A percentile compares a stretch with the other conserved stretches of the same genome.
Conservation (phyloP, 2,888 invertebrate genomes). For the Erebia aethiops region DNA sequence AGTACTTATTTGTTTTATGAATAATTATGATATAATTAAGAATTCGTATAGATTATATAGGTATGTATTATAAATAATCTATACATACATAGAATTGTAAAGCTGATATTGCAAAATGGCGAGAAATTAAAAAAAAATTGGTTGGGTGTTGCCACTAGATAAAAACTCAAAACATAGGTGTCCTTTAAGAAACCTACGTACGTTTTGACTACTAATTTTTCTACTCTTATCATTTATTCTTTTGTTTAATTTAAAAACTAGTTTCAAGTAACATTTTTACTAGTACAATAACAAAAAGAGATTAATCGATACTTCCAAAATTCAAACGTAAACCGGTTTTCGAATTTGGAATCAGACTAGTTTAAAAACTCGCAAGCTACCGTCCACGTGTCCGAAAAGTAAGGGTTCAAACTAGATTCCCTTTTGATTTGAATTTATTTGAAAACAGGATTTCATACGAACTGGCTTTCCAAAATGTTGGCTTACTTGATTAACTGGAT, state of each 20-base stretch:
- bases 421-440: conserved; percentile 46
- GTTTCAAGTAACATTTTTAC: neutral
- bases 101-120: no score
- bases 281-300: conserved; percentile 12
- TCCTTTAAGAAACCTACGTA: no score
- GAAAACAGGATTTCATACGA: conserved; percentile 50
- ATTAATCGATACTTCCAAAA: conserved; percentile 45
- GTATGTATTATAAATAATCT: no score
- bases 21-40: no score
- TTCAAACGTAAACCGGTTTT: conserved; percentile 45
- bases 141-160: no score
- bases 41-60: no score
- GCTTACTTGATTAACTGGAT: conserved; percentile 33
- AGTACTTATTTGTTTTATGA: no score
- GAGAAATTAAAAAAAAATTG: no score
- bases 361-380: conserved; percentile 41
- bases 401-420: conserved; percentile 53
- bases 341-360: conserved; percentile 44
- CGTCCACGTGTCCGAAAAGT: conserved; percentile 43
- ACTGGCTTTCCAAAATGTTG: conserved; percentile 44
- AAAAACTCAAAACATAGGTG: no score
- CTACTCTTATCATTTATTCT: no score
- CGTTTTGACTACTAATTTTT: no score
- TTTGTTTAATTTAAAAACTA: conserved; percentile 6
- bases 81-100: no score